phyloP scores from a whole-genome alignment of 2,113 vertebrate species.

The Leptocoma aspasia region DNA sequence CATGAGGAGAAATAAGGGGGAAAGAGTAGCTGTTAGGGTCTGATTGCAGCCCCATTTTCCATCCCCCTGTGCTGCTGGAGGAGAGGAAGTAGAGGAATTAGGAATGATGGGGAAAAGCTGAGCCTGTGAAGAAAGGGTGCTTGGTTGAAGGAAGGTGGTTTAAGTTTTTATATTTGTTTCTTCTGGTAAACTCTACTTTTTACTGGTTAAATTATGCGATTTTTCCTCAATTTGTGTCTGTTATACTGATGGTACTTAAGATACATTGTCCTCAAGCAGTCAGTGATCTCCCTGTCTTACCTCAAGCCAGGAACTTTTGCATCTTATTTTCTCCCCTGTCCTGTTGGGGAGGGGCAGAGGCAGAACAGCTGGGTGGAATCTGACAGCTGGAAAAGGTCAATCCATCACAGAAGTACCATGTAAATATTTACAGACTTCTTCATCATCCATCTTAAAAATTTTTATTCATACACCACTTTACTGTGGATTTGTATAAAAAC shows the following conservation, averaged over 20 bases:
- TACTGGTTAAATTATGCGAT: neutral
- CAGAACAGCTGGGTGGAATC: neutral
- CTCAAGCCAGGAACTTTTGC: neutral
- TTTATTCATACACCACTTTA: neutral
- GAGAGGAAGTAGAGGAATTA: neutral
- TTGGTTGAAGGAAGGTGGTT: neutral
- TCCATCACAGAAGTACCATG: neutral
- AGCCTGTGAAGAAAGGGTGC: neutral
- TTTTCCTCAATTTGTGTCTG: neutral
- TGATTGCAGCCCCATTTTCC: neutral
- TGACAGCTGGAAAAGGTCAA: neutral
- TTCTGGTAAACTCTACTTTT: neutral
- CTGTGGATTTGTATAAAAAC: neutral
- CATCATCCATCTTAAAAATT: neutral
- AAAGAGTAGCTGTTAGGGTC: neutral
- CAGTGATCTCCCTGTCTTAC: neutral
- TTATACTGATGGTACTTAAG: neutral
- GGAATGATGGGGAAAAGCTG: neutral
- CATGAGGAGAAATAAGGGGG: accelerated
- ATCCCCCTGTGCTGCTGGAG: neutral
- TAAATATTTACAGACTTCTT: neutral
- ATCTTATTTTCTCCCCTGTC: neutral
- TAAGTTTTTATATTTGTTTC: neutral
- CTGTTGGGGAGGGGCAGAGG: neutral
- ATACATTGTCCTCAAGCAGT: neutral